Evolutionary conservation across 2,888 invertebrate species (phyloP).

Genomic region (Atrina japonica): DNA sequence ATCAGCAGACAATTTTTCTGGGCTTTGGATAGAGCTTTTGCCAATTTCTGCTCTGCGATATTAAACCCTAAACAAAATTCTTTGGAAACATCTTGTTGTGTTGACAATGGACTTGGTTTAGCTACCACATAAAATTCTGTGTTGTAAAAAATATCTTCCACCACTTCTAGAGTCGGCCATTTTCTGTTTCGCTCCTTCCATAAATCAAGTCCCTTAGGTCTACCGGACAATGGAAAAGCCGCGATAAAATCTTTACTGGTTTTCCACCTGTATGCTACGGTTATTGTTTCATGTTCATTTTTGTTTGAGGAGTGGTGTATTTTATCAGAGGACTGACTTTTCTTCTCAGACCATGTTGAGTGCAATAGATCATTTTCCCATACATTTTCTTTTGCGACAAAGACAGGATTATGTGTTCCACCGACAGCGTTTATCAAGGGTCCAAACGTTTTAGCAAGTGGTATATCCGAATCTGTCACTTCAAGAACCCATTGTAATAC

Average conservation of each 20-base stretch:
- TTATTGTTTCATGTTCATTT: background rate
- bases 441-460: conserved; percentile 1
- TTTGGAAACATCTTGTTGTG: conserved; percentile 23
- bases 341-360: too few relatives aligned
- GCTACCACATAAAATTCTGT: conserved; percentile 49
- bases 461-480: background rate
- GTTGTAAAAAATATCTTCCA: conserved; percentile 44
- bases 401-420: too few relatives aligned
- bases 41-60: conserved; percentile 48
- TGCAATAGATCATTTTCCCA: too few relatives aligned
- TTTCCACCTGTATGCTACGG: conserved; percentile 39
- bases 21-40: conserved; percentile 34
- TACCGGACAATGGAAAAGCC: conserved; percentile 44
- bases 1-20: conserved; percentile 49
- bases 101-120: conserved; percentile 42
- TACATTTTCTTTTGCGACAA: too few relatives aligned
- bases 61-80: conserved; percentile 60
- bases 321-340: too few relatives aligned
- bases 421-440: conserved; percentile 1
- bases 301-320: conserved; percentile 11
- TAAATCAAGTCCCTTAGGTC: conserved; percentile 36
- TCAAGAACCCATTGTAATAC: background rate
- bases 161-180: conserved; percentile 44
- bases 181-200: conserved; percentile 42
- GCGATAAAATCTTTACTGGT: conserved; percentile 56